Conservation (phyloP, 2,113 vertebrate genomes). For the Garra rufa region DNA sequence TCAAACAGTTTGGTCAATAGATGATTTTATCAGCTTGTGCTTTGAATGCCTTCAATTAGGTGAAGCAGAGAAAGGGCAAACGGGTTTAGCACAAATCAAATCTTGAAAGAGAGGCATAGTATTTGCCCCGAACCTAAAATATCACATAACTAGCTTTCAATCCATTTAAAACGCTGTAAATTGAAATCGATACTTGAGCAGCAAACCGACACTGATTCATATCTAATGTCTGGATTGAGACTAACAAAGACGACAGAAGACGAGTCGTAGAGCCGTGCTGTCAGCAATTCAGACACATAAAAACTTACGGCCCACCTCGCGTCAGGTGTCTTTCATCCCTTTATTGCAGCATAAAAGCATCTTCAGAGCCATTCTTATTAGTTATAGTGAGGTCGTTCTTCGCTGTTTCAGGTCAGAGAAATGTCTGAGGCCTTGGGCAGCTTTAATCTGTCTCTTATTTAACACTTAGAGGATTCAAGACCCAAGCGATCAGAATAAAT, state of each 20-base stretch:
- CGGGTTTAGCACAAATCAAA: neutral
- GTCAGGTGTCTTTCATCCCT: neutral
- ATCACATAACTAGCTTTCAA: neutral
- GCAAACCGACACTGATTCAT: neutral
- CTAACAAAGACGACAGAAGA: neutral
- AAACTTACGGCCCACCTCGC: neutral
- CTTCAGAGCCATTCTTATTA: neutral
- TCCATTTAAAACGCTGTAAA: neutral
- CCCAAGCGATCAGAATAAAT: slow-evolving; percentile 5
- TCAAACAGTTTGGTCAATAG: neutral
- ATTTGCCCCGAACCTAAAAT: neutral
- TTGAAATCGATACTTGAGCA: neutral
- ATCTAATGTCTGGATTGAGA: neutral
- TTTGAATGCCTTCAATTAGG: neutral
- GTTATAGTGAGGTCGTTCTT: neutral
- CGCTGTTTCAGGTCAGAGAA: neutral
- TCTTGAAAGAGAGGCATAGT: neutral
- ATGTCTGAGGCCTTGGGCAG: neutral
- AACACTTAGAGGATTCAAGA: neutral
- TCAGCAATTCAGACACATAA: neutral
- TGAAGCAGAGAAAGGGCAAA: neutral
- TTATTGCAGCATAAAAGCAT: slow-evolving; percentile 11
- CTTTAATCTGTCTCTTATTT: slow-evolving; percentile 30
- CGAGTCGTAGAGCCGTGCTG: neutral
- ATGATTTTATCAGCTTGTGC: neutral